Conservation (phyloP, 2,888 invertebrate genomes). For the Rhyacophila evoluta region DNA sequence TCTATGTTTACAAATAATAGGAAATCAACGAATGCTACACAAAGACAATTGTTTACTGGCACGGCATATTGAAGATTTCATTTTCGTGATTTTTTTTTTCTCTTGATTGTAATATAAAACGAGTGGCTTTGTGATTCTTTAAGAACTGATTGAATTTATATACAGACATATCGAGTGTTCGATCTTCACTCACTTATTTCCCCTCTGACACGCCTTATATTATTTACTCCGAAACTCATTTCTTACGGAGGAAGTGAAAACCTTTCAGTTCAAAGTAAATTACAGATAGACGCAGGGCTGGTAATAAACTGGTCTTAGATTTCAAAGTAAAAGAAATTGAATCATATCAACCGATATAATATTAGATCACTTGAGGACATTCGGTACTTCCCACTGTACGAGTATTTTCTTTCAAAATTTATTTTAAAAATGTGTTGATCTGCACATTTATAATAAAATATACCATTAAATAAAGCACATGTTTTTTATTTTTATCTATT, state of each 20-base stretch:
- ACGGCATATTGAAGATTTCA: background rate
- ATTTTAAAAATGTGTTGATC: too few relatives aligned
- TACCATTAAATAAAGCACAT: too few relatives aligned
- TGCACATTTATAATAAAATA: too few relatives aligned
- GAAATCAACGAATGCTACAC: too few relatives aligned
- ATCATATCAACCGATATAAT: too few relatives aligned
- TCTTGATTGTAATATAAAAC: slow-evolving; percentile 22
- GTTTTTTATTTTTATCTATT: too few relatives aligned
- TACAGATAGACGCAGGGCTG: background rate
- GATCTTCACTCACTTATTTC: slow-evolving; percentile 12
- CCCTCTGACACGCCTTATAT: slow-evolving; percentile 2
- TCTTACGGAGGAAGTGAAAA: background rate
- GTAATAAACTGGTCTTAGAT: background rate
- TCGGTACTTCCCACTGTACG: too few relatives aligned
- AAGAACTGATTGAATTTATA: slow-evolving; percentile 18
- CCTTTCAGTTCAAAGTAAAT: slow-evolving; percentile 16
- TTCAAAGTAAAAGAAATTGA: too few relatives aligned
- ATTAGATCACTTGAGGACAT: too few relatives aligned
- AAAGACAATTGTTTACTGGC: too few relatives aligned
- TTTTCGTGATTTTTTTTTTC: background rate
- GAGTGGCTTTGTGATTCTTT: slow-evolving; percentile 2
- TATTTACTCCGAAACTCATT: slow-evolving; percentile 15
- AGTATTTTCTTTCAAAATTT: too few relatives aligned
- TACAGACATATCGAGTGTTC: slow-evolving; percentile 7
- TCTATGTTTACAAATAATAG: too few relatives aligned